These are phyloP conservation scores for Nymphalis io DNA, from an alignment of 1,140 invertebrate genomes.

Conservation along the genomic window DNA sequence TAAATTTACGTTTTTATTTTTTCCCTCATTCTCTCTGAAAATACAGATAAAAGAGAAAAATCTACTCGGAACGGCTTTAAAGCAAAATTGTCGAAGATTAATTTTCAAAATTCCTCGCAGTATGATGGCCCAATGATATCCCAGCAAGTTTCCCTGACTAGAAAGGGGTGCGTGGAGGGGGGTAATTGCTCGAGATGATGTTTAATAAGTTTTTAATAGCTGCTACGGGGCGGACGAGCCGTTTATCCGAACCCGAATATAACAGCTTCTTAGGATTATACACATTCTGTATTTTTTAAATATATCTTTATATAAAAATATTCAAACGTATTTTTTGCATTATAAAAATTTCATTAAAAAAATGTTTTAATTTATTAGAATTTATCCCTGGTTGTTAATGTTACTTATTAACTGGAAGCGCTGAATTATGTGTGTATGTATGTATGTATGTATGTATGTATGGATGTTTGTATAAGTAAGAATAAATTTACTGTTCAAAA, in stretches of 20 bases:
- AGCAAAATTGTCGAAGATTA: constrained; percentile 13
- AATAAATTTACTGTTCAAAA: too few relatives aligned
- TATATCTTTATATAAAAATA: neutral
- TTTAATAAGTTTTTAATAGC: constrained; percentile 84
- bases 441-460: too few relatives aligned
- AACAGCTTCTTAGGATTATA: constrained; percentile 43
- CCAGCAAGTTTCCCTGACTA: constrained; percentile 28
- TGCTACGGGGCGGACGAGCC: constrained; percentile 63
- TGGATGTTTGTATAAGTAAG: too few relatives aligned
- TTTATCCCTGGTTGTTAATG: too few relatives aligned
- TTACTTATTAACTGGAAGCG: too few relatives aligned
- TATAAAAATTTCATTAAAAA: too few relatives aligned
- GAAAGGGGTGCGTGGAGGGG: constrained; percentile 41
- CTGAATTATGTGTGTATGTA: too few relatives aligned
- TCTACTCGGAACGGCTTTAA: neutral
- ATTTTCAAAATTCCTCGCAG: constrained; percentile 27
- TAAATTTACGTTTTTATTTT: too few relatives aligned
- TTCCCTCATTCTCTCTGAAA: too few relatives aligned
- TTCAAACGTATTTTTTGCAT: constrained; percentile 14
- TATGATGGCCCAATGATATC: constrained; percentile 38
- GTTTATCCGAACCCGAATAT: constrained; percentile 61
- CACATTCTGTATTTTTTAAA: neutral
- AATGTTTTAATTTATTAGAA: too few relatives aligned
- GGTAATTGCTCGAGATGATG: constrained; percentile 82
- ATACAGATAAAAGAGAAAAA: neutral